Conservation (phyloP, 2,113 vertebrate genomes). For the Tachysurus vachellii region DNA sequence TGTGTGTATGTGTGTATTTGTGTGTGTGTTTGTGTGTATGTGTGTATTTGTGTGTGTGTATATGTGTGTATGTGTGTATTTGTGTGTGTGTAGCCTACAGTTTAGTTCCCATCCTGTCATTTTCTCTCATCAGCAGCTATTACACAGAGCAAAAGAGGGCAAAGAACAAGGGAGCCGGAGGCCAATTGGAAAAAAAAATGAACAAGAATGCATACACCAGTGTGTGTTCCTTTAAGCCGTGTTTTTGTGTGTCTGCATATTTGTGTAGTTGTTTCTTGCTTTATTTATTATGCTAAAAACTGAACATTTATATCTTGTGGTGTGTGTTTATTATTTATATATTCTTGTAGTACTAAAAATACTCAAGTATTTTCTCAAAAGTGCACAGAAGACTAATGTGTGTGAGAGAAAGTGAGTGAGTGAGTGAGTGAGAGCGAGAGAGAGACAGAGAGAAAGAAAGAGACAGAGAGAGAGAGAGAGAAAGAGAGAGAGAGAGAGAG, state of each 20-base stretch:
- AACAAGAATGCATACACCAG: slow-evolving; percentile 55
- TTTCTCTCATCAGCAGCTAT: slow-evolving; percentile 26
- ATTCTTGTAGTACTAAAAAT: background rate
- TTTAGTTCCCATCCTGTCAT: slow-evolving; percentile 32
- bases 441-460: background rate
- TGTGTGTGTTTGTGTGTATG: background rate
- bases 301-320: slow-evolving; percentile 15
- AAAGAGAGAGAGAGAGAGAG: background rate
- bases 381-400: background rate
- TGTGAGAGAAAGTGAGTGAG: background rate
- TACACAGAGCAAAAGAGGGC: slow-evolving; percentile 14
- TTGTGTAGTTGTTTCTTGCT: slow-evolving; percentile 35
- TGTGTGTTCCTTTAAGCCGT: background rate
- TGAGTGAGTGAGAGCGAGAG: background rate
- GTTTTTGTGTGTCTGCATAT: slow-evolving; percentile 30
- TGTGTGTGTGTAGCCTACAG: background rate
- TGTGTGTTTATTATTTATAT: background rate
- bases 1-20: background rate
- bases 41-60: background rate
- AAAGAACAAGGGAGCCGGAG: slow-evolving; percentile 46
- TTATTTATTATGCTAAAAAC: slow-evolving; percentile 38
- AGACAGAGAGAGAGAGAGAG: background rate
- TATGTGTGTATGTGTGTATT: background rate
- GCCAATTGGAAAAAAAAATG: slow-evolving; percentile 61
- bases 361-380: background rate